A percentile compares a stretch with the other conserved stretches of the same genome.
phyloP scores from a whole-genome alignment of 2,797 vertebrate species.

The Macroramphosus scolopax region DNA sequence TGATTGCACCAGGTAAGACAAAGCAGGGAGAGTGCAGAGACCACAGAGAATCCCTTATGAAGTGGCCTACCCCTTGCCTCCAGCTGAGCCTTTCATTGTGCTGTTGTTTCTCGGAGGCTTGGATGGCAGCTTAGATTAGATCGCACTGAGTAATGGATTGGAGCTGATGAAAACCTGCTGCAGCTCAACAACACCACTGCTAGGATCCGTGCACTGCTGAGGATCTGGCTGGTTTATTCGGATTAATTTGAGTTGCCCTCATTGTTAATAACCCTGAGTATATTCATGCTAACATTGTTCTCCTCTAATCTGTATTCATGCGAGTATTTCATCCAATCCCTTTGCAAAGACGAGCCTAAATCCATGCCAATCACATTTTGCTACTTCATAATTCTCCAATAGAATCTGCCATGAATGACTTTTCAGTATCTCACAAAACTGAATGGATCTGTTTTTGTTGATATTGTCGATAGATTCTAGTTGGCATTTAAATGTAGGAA shows the following conservation, averaged over 20 bases:
- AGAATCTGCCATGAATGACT: conserved; percentile 66
- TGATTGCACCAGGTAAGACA: conserved; percentile 70
- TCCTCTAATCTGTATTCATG: conserved; percentile 77
- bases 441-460: conserved; percentile 32
- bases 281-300: conserved; percentile 78
- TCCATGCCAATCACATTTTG: conserved; percentile 77
- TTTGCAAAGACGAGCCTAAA: conserved; percentile 73
- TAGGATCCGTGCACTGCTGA: conserved; percentile 41
- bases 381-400: conserved; percentile 72
- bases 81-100: conserved; percentile 71
- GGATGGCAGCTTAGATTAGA: conserved; percentile 73
- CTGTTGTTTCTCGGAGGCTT: conserved; percentile 67
- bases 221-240: conserved; percentile 72
- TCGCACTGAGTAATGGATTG: conserved; percentile 70
- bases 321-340: conserved; percentile 74
- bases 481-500: conserved; percentile 43
- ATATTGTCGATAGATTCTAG: conserved; percentile 29
- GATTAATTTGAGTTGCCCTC: conserved; percentile 74
- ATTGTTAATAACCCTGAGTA: conserved; percentile 76
- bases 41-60: conserved; percentile 65
- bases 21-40: conserved; percentile 57
- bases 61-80: conserved; percentile 63
- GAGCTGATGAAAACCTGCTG: conserved; percentile 63
- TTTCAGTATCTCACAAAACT: conserved; percentile 44
- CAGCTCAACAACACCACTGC: conserved; percentile 48